Base-by-base conservation (phyloP, 2,113 vertebrate genomes). In the Gadus macrocephalus region DNA sequence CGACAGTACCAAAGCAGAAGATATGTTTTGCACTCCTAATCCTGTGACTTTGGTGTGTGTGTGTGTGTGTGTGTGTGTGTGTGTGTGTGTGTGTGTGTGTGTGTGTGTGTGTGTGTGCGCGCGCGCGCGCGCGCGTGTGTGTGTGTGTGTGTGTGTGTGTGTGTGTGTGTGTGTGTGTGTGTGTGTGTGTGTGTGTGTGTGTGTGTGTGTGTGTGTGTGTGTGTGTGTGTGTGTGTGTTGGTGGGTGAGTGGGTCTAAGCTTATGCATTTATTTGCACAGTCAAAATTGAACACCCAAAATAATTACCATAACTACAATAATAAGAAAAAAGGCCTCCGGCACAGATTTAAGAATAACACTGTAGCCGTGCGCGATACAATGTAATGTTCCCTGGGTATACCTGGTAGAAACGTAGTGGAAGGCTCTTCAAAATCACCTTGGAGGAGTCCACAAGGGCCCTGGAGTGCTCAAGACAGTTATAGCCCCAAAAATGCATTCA, bases 261-360 rank as follows among this genome's bases (percentile, higher is more conserved):
- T 8, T 4, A 19, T 60, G 17, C n/a, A 19, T 20, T 17, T 60
- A 17, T 77, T 77, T 73, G 70, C 65, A 64, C 76, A 65, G 59
- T 64, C 76, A 35, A 35, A 35, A 35, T 35, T 75, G 79, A 15
- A n/a, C 71, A 76, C 64, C 68, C 75, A 42, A 86, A 74, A 79
- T 49, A 74, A 62, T 58, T 67, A 82, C 67, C 72, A 79, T 49
- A 74, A 60, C 53, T 67, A 82, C 67, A 85, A 82, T 87, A 83
- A 84, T 85, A 68, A 68, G 53, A 55, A 55, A 55, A 85, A 82
- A 78, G 63, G 81, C 84, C 83, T 71, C 58, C 73, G 84, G 83
- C 78, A 63, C 53, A 72, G 78, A 76, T 81, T 77, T 79, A 35
- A 69, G 72, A 38, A 74, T 68, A 73, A 49, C 61, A 79, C 61